These are phyloP conservation scores for Lasioglossum malachurum DNA, from an alignment of 2,888 invertebrate species.

Conservation along the genomic window DNA sequence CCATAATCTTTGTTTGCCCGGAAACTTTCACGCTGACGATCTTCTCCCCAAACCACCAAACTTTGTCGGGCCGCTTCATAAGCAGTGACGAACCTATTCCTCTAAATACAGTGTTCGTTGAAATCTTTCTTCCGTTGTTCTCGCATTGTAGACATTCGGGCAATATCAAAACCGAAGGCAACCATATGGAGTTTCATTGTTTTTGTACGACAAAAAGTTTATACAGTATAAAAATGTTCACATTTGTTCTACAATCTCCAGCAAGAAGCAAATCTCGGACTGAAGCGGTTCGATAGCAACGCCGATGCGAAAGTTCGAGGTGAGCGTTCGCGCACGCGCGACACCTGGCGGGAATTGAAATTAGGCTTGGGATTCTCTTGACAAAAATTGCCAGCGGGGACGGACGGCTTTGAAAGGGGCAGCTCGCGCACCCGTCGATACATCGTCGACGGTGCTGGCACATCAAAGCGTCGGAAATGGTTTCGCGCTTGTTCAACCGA, in stretches of 20 bases:
- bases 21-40: background rate
- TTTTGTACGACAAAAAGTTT: background rate
- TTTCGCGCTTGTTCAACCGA: constrained; percentile 25
- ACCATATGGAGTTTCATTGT: background rate
- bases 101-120: background rate
- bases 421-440: constrained; percentile 17
- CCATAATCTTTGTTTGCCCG: constrained; percentile 14
- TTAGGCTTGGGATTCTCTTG: background rate
- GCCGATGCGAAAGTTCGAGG: background rate
- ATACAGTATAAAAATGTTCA: background rate
- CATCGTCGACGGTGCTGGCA: constrained; percentile 1
- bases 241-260: background rate
- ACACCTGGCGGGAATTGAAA: background rate
- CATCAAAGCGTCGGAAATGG: constrained; percentile 41
- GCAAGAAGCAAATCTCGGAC: background rate
- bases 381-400: background rate
- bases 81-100: background rate
- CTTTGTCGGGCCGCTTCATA: background rate
- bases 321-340: background rate
- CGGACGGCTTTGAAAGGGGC: constrained; percentile 7
- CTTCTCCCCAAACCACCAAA: background rate
- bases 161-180: background rate
- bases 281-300: background rate
- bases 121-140: background rate
- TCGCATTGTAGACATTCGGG: too few relatives aligned